Evolutionary conservation across 2,888 invertebrate species (phyloP).

Genomic region (Conchocele bisecta): DNA sequence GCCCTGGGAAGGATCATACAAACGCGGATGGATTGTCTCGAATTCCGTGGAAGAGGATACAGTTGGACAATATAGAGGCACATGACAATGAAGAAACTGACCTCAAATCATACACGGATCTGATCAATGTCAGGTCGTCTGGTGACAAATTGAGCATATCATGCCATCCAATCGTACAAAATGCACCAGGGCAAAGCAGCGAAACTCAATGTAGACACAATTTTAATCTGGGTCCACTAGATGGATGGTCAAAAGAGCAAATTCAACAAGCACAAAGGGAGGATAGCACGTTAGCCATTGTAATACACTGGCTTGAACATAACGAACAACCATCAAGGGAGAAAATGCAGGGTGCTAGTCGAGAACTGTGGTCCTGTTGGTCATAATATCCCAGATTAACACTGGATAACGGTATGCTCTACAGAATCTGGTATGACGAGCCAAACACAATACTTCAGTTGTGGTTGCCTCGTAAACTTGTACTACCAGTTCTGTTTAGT

Average conservation of each 20-base stretch:
- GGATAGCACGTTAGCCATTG: background rate
- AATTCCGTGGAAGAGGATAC: background rate
- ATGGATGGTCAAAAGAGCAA: background rate
- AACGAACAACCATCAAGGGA: background rate
- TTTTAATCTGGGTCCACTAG: constrained; percentile 2
- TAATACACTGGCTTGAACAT: background rate
- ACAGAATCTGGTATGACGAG: constrained; percentile 5
- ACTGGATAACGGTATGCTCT: background rate
- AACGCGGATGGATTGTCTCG: background rate
- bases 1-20: background rate
- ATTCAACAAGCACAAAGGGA: background rate
- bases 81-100: too few relatives aligned
- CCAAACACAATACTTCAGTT: background rate
- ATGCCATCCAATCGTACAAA: too few relatives aligned
- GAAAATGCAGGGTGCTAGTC: constrained; percentile 3
- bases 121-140: too few relatives aligned
- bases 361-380: constrained; percentile 13
- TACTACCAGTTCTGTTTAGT: background rate
- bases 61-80: too few relatives aligned
- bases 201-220: too few relatives aligned
- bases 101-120: too few relatives aligned
- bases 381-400: constrained; percentile 5
- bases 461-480: background rate
- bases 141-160: too few relatives aligned
- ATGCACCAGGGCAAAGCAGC: too few relatives aligned